These are phyloP conservation scores for Desmodus rotundus DNA, from an alignment of 2,113 vertebrate species.

Conservation along the genomic window DNA sequence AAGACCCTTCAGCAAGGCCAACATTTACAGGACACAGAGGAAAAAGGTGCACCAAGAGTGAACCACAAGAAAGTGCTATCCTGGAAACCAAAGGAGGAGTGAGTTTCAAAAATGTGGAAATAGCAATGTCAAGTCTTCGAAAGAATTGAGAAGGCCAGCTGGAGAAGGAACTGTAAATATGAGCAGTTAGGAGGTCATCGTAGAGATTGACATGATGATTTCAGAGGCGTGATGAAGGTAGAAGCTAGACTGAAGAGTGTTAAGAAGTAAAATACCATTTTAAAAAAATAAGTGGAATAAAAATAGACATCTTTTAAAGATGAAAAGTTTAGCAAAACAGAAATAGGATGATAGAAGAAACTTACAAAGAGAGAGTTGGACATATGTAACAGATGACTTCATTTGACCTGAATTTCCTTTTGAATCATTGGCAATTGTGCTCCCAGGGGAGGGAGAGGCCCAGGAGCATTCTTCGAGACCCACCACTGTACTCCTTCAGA, in stretches of 20 bases:
- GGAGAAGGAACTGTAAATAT: background rate
- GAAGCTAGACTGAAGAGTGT: background rate
- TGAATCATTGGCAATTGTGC: background rate
- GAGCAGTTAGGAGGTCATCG: background rate
- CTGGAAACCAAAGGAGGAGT: background rate
- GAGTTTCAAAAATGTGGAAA: background rate
- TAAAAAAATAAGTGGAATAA: background rate
- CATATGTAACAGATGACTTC: background rate
- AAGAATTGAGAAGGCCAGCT: background rate
- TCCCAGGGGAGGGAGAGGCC: background rate
- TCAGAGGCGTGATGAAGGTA: background rate
- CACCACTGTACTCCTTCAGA: fast-evolving
- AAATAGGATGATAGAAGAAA: background rate
- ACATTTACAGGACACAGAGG: background rate
- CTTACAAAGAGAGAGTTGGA: background rate
- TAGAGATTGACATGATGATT: background rate
- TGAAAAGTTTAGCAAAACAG: background rate
- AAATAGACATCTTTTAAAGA: background rate
- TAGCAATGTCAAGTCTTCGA: background rate
- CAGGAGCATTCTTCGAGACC: background rate
- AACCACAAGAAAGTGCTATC: background rate
- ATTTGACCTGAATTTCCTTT: background rate
- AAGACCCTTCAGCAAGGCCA: background rate
- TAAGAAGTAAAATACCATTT: background rate
- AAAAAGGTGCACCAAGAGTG: background rate